A percentile compares a stretch with the other conserved stretches of the same genome.
These are phyloP conservation scores for Tautogolabrus adspersus DNA, from an alignment of 2,113 vertebrate genomes.

Conservation along the genomic window DNA sequence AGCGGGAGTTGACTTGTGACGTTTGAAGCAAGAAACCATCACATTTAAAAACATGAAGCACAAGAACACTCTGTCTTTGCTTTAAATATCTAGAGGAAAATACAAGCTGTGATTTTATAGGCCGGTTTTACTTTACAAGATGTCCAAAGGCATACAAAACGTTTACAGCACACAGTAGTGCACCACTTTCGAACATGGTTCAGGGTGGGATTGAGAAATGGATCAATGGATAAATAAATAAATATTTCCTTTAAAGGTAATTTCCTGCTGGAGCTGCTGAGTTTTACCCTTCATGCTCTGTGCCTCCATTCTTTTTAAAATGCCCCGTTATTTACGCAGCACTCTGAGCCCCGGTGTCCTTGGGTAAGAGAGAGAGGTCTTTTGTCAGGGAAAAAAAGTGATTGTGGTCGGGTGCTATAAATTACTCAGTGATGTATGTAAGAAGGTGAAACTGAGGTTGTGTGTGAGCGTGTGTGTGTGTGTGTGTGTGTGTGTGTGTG, in stretches of 20 bases:
- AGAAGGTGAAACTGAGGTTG: conserved; percentile 49
- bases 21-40: neutral
- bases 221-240: conserved; percentile 9
- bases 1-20: conserved; percentile 39
- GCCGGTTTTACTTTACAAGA: neutral
- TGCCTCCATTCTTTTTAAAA: conserved; percentile 47
- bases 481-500: neutral
- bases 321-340: conserved; percentile 51
- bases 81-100: neutral
- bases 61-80: neutral
- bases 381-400: conserved; percentile 30
- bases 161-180: neutral
- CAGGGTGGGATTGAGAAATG: conserved; percentile 4
- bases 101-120: neutral
- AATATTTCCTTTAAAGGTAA: neutral
- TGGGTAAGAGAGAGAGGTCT: conserved; percentile 29
- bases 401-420: conserved; percentile 45
- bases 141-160: neutral
- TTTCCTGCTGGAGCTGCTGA: conserved; percentile 12
- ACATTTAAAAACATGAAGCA: conserved; percentile 13
- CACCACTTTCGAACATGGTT: neutral
- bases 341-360: conserved; percentile 53
- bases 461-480: neutral
- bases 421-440: conserved; percentile 37
- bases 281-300: conserved; percentile 50